Percentiles rank a stretch among this genome's conserved stretches.
Evolutionary conservation across 1,140 invertebrate species (phyloP).

Genomic region (Macrostomum lignano): DNA sequence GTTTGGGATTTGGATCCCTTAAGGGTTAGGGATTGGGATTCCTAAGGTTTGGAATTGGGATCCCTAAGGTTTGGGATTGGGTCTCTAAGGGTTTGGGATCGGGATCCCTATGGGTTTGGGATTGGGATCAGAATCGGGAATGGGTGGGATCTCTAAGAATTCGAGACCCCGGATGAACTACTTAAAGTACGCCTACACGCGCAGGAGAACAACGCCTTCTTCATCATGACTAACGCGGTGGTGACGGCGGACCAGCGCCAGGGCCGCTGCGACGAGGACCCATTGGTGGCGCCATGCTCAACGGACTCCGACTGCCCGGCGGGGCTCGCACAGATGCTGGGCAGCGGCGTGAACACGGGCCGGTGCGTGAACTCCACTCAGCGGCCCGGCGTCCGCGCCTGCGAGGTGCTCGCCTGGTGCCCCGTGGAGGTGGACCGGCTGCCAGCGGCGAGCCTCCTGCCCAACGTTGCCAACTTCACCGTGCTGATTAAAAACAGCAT

Average conservation of each 20-base stretch:
- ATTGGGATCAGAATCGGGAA: no score
- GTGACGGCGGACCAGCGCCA: constrained; percentile 22
- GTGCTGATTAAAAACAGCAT: constrained; percentile 33
- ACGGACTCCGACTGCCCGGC: constrained; percentile 11
- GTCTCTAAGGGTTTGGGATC: no score
- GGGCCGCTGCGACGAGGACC: constrained; percentile 16
- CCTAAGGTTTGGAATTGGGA: no score
- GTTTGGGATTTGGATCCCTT: no score
- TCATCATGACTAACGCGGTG: constrained; percentile 26
- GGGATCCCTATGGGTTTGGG: no score
- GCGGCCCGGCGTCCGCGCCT: constrained; percentile 12
- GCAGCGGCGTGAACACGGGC: constrained; percentile 23
- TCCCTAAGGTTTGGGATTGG: no score
- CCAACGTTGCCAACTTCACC: constrained; percentile 28
- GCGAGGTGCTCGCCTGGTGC: constrained; percentile 32
- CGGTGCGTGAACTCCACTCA: constrained; percentile 16
- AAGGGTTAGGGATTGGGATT: no score
- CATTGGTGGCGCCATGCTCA: background rate
- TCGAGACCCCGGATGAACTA: constrained; percentile 12
- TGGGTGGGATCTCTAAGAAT: no score
- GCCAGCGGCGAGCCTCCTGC: constrained; percentile 15
- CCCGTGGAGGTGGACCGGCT: constrained; percentile 27
- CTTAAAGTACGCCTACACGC: constrained; percentile 6
- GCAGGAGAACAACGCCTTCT: constrained; percentile 24
- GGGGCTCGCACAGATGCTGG: constrained; percentile 9